Evolutionary conservation across 2,113 vertebrate species (phyloP), one percentile per base, ranked within the genome.

Genomic region (Notarius lentiginosus): DNA sequence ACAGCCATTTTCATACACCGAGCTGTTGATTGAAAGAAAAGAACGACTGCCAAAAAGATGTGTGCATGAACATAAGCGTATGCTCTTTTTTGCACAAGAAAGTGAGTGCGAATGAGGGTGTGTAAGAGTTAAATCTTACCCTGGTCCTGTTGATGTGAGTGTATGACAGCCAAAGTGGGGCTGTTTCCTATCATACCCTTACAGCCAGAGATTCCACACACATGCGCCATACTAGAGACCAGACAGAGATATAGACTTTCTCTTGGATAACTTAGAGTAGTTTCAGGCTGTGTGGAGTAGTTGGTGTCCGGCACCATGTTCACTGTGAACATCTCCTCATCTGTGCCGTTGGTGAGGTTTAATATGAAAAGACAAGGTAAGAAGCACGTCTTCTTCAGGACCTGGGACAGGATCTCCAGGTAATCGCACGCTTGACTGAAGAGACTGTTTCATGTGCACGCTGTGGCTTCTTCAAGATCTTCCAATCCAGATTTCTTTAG

Each of bases 321-420:
- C 92, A 95, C 95, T 0, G 94, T 96, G 86, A 97, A 94, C 87
- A 90, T 97, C 91, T 96, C 94, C 0, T 96, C 94, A 0, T 96
- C 95, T 83, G 89, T 95, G 93, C 92, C 93, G 60, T 91, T 94
- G 90, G 63, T 93, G 88, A 94, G 92, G 91, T 91, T 90, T 14
- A 90, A 56, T 2, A 84, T 92, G 83, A 89, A 92, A 27, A 87
- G 87, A 88, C 89, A 92, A 82, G 87, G 91, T 89, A 92, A 90
- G 88, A 95, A 91, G 51, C 55, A 2, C 84, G 47, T 68, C 83
- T 91, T 90, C 87, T 89, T 92, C 87, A 91, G 91, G 90, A 94
- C 91, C 91, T 92, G 90, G 87, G 89, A 88, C 79, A 88, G 65
- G 73, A 88, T 90, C 86, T 89, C 83, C 88, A 94, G 94, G 94